Percentiles rank a stretch among this genome's conserved stretches.
phyloP scores from a whole-genome alignment of 2,113 vertebrate genomes.

The Monopterus albus region DNA sequence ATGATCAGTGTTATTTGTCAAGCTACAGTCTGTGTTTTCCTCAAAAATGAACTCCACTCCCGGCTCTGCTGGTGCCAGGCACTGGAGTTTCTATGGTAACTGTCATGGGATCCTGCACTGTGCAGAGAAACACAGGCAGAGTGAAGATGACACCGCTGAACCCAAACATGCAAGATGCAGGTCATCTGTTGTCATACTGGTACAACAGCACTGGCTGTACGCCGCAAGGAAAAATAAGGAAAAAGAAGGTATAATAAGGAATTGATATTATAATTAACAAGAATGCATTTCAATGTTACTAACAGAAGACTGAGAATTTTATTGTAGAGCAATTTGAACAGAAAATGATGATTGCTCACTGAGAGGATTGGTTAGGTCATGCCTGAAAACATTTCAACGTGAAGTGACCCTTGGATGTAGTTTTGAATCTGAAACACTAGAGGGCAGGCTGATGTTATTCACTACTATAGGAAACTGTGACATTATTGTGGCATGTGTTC shows the following conservation, averaged over 20 bases:
- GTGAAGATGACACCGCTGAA: conserved; percentile 28
- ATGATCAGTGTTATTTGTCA: conserved; percentile 4
- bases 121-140: conserved; percentile 41
- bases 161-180: conserved; percentile 14
- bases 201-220: not conserved
- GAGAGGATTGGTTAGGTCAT: not conserved
- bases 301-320: too few relatives aligned
- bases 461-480: too few relatives aligned
- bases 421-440: conserved; percentile 41
- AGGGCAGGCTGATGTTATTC: conserved; percentile 25
- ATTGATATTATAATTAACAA: not conserved
- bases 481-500: too few relatives aligned
- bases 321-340: not conserved
- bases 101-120: conserved; percentile 54
- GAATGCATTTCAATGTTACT: not conserved
- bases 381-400: not conserved
- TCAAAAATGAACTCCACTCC: conserved; percentile 41
- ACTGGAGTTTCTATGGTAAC: conserved; percentile 75
- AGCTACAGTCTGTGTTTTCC: conserved; percentile 13
- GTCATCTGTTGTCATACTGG: not conserved
- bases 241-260: not conserved
- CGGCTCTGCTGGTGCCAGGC: conserved; percentile 42
- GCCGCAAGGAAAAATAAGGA: too few relatives aligned
- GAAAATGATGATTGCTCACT: not conserved
- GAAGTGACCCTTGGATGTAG: not conserved